Evolutionary conservation across 2,113 vertebrate genomes (phyloP), one percentile per base, ranked within the genome.

Genomic region (Phrynocephalus versicolor): DNA sequence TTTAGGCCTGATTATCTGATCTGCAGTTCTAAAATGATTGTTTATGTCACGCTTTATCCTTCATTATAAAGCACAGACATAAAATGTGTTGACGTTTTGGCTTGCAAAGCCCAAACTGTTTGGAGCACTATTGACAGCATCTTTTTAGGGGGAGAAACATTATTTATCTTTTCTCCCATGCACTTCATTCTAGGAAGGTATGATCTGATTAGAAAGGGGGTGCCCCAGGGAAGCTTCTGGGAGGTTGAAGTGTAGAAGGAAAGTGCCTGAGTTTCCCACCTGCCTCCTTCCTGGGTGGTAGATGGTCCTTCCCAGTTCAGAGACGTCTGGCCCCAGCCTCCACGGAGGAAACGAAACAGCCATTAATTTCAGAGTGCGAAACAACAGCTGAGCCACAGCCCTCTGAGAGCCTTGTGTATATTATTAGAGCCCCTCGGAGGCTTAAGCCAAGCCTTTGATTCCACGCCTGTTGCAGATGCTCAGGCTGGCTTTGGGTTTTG

Each of bases 331-430:
- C 64, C 58, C 45, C 45, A 33, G 0, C n/a, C 23, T 62, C 83
- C 81, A 5, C 13, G 35, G 35, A 83, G 84, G 64, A 83, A 74
- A 65, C 16, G 70, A 76, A 55, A 6, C 0, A 35, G 37, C 51
- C 45, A 12, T 81, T 87, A 41, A 71, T 83, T 81, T 85, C 23
- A 65, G 67, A 60, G 67, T 67, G 74, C 41, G 39, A 51, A 51
- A 25, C 84, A 19, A 84, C 82, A 87, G 15, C 41, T 80, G 71
- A 85, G 39, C 79, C 37, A 0, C 51, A 67, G n/a, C 58, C 65
- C 69, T 80, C 37, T 16, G 70, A 83, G 45, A 35, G 67, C 71
- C 57, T 19, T 85, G 65, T 45, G 76, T 83, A 60, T 87, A 89
- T 83, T 75, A 83, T 83, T 83, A 65, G 81, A 0, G 51, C 74